Conservation (phyloP, 64 coral and sea anemone species). For the Orbicella faveolata region DNA sequence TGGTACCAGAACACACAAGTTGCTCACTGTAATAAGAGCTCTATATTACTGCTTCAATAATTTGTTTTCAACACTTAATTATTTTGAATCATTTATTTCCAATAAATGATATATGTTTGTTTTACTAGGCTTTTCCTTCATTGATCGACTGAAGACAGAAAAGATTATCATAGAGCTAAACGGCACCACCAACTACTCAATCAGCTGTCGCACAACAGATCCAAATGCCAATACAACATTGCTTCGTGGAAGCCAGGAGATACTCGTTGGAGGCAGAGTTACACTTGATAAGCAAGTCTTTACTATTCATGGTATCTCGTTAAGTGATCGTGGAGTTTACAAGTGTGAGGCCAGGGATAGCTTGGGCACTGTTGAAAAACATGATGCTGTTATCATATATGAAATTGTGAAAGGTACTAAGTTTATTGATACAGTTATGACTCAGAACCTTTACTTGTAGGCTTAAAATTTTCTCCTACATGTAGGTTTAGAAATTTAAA, state of each 20-base stretch:
- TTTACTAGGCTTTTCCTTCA: slow-evolving; percentile 5
- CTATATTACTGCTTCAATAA: too few species aligned
- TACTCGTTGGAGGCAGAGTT: slow-evolving; percentile 3
- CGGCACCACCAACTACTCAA: background rate
- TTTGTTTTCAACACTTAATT: too few species aligned
- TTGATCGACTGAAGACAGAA: background rate
- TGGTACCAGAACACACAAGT: too few species aligned
- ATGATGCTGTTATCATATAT: background rate
- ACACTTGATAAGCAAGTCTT: slow-evolving; percentile 16
- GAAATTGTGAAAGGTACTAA: background rate
- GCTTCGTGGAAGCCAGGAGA: background rate
- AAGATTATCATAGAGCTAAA: background rate
- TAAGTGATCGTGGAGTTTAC: background rate
- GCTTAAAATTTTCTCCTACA: too few species aligned
- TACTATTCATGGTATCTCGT: background rate
- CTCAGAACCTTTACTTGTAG: background rate
- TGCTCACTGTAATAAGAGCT: too few species aligned
- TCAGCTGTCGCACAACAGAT: slow-evolving; percentile 49
- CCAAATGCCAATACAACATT: slow-evolving; percentile 44
- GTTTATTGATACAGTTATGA: background rate
- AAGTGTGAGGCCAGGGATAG: slow-evolving; percentile 21
- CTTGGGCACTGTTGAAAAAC: background rate
- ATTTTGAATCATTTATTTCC: background rate
- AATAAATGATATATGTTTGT: background rate
- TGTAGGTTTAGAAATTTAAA: too few species aligned